These are phyloP conservation scores for Elephas maximus DNA, from an alignment of 2,113 vertebrate genomes.

Conservation along the genomic window DNA sequence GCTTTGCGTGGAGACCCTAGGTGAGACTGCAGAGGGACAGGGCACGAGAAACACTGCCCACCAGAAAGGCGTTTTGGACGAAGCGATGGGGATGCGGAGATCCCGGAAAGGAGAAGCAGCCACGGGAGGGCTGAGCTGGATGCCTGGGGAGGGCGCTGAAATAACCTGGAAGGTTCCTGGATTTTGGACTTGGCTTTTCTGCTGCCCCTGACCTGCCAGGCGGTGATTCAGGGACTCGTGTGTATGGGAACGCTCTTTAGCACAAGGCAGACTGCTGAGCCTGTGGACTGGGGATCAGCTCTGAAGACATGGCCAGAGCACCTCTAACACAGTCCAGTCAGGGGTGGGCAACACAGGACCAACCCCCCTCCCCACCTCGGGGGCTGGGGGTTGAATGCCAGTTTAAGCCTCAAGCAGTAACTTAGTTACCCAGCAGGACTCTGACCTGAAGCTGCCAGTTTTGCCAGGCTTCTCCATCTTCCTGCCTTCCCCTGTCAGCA, in stretches of 20 bases:
- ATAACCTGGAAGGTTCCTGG: background rate
- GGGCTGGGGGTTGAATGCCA: background rate
- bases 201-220: background rate
- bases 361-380: background rate
- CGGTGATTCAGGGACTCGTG: background rate
- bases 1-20: background rate
- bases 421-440: background rate
- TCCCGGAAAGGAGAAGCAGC: background rate
- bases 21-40: background rate
- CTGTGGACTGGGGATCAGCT: background rate
- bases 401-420: background rate
- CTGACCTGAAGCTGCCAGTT: background rate
- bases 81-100: background rate
- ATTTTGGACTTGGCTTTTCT: background rate
- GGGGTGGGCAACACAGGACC: too few species aligned
- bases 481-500: background rate
- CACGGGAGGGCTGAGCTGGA: background rate
- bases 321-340: background rate
- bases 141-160: accelerated
- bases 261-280: accelerated
- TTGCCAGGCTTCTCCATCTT: background rate
- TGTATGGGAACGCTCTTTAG: background rate
- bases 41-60: background rate
- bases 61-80: background rate
- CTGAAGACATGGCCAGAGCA: background rate